phyloP scores from a whole-genome alignment of 2,888 invertebrate genomes.

The Cephus rjabovi region DNA sequence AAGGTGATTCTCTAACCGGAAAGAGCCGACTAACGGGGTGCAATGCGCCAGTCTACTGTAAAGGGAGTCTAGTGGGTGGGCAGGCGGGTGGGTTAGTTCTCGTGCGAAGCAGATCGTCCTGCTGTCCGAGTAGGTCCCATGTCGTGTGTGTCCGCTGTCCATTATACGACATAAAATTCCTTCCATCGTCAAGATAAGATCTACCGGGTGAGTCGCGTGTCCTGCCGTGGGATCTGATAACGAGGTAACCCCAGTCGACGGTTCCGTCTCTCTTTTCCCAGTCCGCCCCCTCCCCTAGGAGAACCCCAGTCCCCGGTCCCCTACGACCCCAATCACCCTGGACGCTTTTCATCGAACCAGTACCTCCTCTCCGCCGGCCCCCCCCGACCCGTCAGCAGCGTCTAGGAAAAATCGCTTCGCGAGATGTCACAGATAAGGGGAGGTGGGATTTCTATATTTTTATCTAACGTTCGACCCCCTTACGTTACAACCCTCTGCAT shows the following conservation, averaged over 20 bases:
- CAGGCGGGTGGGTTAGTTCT: slow-evolving; percentile 9
- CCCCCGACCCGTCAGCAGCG: neutral
- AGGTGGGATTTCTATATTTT: neutral
- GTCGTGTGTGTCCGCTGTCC: slow-evolving; percentile 47
- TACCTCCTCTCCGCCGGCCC: neutral
- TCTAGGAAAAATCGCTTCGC: neutral
- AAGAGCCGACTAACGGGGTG: neutral
- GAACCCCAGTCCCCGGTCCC: slow-evolving; percentile 17
- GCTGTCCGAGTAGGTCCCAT: slow-evolving; percentile 25
- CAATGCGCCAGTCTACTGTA: neutral
- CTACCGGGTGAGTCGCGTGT: slow-evolving; percentile 61
- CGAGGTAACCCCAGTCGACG: slow-evolving; percentile 43
- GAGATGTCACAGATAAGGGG: neutral
- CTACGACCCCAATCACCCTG: slow-evolving; percentile 55
- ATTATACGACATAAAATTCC: slow-evolving; percentile 65
- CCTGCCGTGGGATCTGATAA: slow-evolving; percentile 63
- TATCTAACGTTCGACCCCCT: neutral
- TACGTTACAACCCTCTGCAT: no score
- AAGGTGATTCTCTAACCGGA: neutral
- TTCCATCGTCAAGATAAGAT: slow-evolving; percentile 62
- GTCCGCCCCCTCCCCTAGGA: slow-evolving; percentile 19
- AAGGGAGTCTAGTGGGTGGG: neutral
- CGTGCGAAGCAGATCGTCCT: slow-evolving; percentile 33
- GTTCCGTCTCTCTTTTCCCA: slow-evolving; percentile 36
- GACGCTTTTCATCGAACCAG: neutral